These are phyloP conservation scores for Ophiothrix spiculata DNA, from an alignment of 35 echinoderm and acorn worm species.

Conservation along the genomic window DNA sequence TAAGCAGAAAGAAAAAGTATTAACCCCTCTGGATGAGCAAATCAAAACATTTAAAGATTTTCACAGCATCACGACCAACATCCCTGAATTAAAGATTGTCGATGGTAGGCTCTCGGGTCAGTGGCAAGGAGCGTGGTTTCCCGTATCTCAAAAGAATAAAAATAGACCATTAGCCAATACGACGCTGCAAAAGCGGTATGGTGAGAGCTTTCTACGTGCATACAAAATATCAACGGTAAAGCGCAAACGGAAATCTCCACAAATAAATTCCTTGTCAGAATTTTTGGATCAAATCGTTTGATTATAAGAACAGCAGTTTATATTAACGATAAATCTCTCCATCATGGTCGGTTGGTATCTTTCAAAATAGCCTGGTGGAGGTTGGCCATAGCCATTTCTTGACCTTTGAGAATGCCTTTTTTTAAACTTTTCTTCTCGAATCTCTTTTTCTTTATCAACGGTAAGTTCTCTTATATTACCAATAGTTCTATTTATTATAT, in stretches of 20 bases:
- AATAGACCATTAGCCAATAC: background rate
- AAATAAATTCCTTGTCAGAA: background rate
- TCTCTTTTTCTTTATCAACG: too few species aligned
- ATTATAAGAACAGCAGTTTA: too few species aligned
- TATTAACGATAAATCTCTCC: too few species aligned
- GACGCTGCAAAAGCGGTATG: background rate
- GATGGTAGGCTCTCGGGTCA: background rate
- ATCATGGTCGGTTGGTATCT: too few species aligned
- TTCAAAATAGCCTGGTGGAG: too few species aligned
- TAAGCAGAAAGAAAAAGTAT: background rate
- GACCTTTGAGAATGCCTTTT: too few species aligned
- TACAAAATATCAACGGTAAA: slow-evolving; percentile 5
- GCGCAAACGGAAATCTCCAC: background rate
- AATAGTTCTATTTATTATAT: too few species aligned
- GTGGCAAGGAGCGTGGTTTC: background rate
- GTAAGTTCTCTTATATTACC: too few species aligned
- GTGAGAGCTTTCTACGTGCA: background rate
- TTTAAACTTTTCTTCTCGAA: too few species aligned
- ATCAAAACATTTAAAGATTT: background rate
- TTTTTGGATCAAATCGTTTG: too few species aligned
- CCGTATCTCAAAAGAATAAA: background rate
- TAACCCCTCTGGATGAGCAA: background rate
- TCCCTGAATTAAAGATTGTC: background rate
- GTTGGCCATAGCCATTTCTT: too few species aligned
- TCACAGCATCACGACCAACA: background rate